phyloP scores from a whole-genome alignment of 2,888 invertebrate species.

The Meliscaeva auricollis region DNA sequence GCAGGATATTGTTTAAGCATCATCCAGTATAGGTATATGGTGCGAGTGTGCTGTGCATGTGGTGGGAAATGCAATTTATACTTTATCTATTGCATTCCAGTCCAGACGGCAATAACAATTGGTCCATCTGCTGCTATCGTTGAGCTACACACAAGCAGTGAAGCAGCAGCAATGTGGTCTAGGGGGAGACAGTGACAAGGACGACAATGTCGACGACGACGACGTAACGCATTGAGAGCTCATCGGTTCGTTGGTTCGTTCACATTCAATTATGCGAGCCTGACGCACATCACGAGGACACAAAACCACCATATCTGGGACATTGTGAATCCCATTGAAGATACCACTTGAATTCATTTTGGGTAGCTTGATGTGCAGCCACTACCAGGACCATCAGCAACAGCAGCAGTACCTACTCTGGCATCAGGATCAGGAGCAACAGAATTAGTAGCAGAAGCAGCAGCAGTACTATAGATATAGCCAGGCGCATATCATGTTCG shows the following conservation, averaged over 20 bases:
- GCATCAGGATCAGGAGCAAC: too few relatives aligned
- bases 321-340: slow-evolving; percentile 70
- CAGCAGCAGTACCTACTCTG: too few relatives aligned
- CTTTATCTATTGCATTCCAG: slow-evolving; percentile 74
- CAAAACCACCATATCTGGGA: slow-evolving; percentile 73
- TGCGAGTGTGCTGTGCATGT: slow-evolving; percentile 21
- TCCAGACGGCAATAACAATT: slow-evolving; percentile 71
- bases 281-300: slow-evolving; percentile 72
- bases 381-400: slow-evolving; percentile 8
- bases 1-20: slow-evolving; percentile 5
- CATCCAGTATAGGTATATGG: background rate
- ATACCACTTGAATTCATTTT: slow-evolving; percentile 74
- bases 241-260: slow-evolving; percentile 72
- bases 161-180: slow-evolving; percentile 33
- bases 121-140: slow-evolving; percentile 54
- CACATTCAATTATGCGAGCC: slow-evolving; percentile 74
- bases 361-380: slow-evolving; percentile 68
- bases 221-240: slow-evolving; percentile 63
- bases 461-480: background rate
- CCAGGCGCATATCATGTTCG: slow-evolving; percentile 30
- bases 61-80: slow-evolving; percentile 60
- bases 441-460: background rate
- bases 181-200: slow-evolving; percentile 19
- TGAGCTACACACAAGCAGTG: slow-evolving; percentile 41
- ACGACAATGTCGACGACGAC: slow-evolving; percentile 37